phyloP scores from a whole-genome alignment of 2,113 vertebrate species.

The Pteruthius melanotis region DNA sequence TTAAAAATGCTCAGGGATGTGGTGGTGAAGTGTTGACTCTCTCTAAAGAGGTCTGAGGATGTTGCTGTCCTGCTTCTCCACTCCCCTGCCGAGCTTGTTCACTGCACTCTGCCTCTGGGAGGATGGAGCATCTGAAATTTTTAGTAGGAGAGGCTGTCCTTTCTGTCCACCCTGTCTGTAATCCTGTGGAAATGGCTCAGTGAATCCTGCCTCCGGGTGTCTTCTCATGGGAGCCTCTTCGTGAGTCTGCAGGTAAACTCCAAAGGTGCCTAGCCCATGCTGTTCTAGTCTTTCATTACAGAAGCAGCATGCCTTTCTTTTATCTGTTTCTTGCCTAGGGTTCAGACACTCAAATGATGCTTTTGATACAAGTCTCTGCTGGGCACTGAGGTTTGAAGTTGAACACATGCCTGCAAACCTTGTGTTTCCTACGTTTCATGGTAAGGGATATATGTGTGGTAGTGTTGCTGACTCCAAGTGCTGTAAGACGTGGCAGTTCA shows the following conservation, averaged over 20 bases:
- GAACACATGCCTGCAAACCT: background rate
- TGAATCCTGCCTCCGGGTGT: background rate
- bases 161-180: background rate
- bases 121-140: background rate
- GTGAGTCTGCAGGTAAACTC: background rate
- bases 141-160: background rate
- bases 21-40: background rate
- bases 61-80: background rate
- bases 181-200: background rate
- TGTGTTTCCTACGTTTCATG: background rate
- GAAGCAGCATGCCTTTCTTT: background rate
- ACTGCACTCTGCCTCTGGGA: background rate
- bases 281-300: background rate
- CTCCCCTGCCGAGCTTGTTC: background rate
- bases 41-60: background rate
- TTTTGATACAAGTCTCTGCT: background rate
- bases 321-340: background rate
- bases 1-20: background rate
- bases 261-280: background rate
- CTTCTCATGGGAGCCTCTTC: background rate
- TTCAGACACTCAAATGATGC: background rate
- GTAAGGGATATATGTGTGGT: background rate
- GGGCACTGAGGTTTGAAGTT: background rate
- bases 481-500: background rate
- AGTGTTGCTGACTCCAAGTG: background rate